A percentile compares a stretch with the other conserved stretches of the same genome.
Evolutionary conservation across 2,797 vertebrate species (phyloP).

Genomic region (Rhynchotus rufescens): DNA sequence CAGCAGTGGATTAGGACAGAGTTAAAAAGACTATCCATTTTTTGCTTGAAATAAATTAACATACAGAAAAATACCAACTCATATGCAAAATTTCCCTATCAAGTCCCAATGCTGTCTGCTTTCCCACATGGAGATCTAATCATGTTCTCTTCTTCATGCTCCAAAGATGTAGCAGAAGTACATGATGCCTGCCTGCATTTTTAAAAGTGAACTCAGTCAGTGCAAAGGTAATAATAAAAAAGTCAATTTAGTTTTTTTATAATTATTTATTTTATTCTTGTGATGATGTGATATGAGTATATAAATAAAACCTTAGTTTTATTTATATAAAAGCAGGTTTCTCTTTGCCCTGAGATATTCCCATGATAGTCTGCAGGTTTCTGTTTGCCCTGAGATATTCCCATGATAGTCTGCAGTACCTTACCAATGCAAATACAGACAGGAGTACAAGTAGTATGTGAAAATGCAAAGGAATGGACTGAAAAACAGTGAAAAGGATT

Average conservation of each 20-base stretch:
- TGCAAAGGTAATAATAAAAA: neutral
- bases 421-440: neutral
- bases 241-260: neutral
- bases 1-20: slow-evolving; percentile 22
- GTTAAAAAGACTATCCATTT: slow-evolving; percentile 36
- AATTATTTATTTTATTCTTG: neutral
- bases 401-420: neutral
- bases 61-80: slow-evolving; percentile 53
- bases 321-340: neutral
- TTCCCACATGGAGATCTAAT: slow-evolving; percentile 4
- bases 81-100: slow-evolving; percentile 4
- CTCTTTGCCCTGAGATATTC: neutral
- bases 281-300: neutral
- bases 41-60: slow-evolving; percentile 43
- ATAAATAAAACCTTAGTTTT: slow-evolving; percentile 20
- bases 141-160: neutral
- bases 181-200: neutral
- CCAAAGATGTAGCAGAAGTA: neutral
- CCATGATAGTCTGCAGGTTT: neutral
- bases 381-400: neutral
- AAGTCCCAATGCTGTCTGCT: slow-evolving; percentile 13
- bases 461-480: slow-evolving; percentile 13
- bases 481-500: slow-evolving; percentile 9
- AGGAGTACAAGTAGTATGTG: neutral
- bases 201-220: neutral